Evolutionary conservation across 2,797 vertebrate genomes (phyloP), one percentile per base, ranked within the genome.

Genomic region (Numenius phaeopus): DNA sequence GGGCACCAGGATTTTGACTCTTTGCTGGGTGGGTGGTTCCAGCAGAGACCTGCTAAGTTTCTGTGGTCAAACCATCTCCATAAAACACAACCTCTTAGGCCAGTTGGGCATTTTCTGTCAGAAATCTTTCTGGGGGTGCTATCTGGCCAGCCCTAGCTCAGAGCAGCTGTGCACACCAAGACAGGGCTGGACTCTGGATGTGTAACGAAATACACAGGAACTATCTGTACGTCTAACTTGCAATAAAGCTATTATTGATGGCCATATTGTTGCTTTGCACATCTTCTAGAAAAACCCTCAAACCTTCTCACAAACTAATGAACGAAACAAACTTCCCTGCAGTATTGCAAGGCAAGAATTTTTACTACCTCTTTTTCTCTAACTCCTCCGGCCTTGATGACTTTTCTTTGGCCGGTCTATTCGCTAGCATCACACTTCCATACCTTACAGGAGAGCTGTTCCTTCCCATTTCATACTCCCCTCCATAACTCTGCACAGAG

Each of bases 231-330:
- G 66, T 27, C 34, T 88, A 90, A 78, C 76, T 69, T 81, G 72
- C n/a, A 87, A 87, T 79, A 72, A 91, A 89, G 64, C 17, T 47
- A 19, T 72, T 93, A 82, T 76, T 87, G 85, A 87, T 64, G 47
- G 17, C 24, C 75, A 62, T 66, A 93, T 46, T 79, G 83, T 75
- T 79, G 72, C 69, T 81, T 55, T 83, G 82, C 54, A 79, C 29
- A 95, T 78, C 57, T 80, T 71, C 61, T 64, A 67, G 57, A 94
- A 95, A 47, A 89, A 54, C n/a, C 26, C 59, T 58, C 64, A 90
- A 81, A 83, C 11, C 0, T 4, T 65, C 90, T 61, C 11, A 27
- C 44, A 64, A 70, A 22, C 77, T 90, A 91, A 95, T 59, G 40
- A 92, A 69, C 55, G 46, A 89, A 91, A 89, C 15, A 81, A 87